Conservation (phyloP, 2,113 vertebrate genomes). For the Daboia siamensis region DNA sequence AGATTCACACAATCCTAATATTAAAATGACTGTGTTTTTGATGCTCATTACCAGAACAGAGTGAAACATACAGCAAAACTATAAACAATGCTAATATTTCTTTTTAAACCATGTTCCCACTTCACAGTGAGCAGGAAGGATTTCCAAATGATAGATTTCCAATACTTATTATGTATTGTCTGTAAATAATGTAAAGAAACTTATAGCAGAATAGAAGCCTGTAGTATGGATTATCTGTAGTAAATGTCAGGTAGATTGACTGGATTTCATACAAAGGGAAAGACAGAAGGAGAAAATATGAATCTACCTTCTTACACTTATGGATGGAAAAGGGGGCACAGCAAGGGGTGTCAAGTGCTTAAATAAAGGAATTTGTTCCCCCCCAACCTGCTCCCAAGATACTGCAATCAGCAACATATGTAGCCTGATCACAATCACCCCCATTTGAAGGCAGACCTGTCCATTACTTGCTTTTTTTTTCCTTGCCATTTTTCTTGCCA, state of each 20-base stretch:
- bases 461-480: neutral
- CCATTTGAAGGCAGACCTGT: neutral
- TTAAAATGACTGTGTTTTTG: neutral
- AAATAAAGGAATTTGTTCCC: neutral
- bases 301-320: neutral
- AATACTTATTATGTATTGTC: neutral
- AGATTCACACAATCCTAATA: neutral
- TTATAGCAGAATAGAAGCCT: neutral
- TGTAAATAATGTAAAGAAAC: neutral
- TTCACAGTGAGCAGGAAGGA: neutral
- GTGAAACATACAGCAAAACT: neutral
- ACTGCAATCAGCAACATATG: neutral
- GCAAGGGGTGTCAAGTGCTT: neutral
- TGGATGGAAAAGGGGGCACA: neutral
- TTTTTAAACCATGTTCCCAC: neutral
- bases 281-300: neutral
- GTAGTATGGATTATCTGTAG: neutral
- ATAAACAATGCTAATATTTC: neutral
- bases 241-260: neutral
- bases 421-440: neutral
- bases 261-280: neutral
- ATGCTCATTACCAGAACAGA: neutral
- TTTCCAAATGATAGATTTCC: neutral
- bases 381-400: neutral
- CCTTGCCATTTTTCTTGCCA: neutral